These are phyloP conservation scores for Poeciliopsis occidentalis DNA, from an alignment of 2,113 vertebrate species.

Conservation along the genomic window DNA sequence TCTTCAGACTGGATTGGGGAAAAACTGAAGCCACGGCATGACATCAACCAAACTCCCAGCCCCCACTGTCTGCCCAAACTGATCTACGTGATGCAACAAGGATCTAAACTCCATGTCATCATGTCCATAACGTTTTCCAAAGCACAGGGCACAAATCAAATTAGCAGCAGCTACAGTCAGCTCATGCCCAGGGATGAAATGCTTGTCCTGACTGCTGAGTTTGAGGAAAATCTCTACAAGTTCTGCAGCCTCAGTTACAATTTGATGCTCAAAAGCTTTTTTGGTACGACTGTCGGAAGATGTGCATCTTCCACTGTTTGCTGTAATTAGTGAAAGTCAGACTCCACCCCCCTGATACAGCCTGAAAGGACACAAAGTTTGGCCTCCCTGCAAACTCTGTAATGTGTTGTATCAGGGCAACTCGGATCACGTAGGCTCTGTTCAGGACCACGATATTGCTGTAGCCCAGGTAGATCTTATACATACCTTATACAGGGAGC, in stretches of 20 bases:
- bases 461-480: slow-evolving; percentile 81
- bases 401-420: slow-evolving; percentile 81
- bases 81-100: slow-evolving; percentile 71
- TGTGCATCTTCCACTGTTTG: slow-evolving; percentile 79
- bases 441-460: slow-evolving; percentile 83
- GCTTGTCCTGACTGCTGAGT: slow-evolving; percentile 49
- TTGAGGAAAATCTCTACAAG: slow-evolving; percentile 73
- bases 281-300: slow-evolving; percentile 76
- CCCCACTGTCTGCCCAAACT: slow-evolving; percentile 83
- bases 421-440: slow-evolving; percentile 78
- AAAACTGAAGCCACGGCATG: slow-evolving; percentile 85
- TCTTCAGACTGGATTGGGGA: slow-evolving; percentile 84
- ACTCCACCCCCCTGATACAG: slow-evolving; percentile 80
- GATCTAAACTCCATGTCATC: slow-evolving; percentile 81
- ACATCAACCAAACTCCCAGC: slow-evolving; percentile 86
- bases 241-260: slow-evolving; percentile 79
- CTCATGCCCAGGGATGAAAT: slow-evolving; percentile 78
- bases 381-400: slow-evolving; percentile 85
- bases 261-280: slow-evolving; percentile 80
- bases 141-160: slow-evolving; percentile 85
- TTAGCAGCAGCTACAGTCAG: slow-evolving; percentile 83
- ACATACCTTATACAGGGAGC: slow-evolving; percentile 61
- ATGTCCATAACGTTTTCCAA: slow-evolving; percentile 83
- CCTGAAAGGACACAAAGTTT: slow-evolving; percentile 84
- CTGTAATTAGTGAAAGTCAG: slow-evolving; percentile 80